Evolutionary conservation across 2,888 invertebrate genomes (phyloP).

Genomic region (Pelosia muscerda): DNA sequence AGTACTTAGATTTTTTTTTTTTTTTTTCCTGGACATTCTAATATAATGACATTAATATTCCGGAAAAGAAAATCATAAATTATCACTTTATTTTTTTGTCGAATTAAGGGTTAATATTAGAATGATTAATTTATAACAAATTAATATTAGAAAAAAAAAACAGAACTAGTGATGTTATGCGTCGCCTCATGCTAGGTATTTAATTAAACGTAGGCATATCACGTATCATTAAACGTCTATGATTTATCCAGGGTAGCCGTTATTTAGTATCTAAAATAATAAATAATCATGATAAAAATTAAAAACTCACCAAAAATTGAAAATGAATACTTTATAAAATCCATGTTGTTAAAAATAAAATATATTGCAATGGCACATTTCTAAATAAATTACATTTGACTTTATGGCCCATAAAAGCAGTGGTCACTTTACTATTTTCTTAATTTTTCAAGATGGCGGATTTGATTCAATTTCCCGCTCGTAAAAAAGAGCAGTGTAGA

Average conservation of each 20-base stretch:
- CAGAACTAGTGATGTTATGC: too few relatives aligned
- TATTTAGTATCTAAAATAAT: neutral
- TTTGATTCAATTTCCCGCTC: conserved; percentile 38
- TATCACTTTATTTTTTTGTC: too few relatives aligned
- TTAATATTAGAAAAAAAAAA: too few relatives aligned
- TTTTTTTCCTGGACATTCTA: too few relatives aligned
- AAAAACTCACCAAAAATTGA: conserved; percentile 46
- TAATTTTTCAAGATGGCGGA: conserved; percentile 31
- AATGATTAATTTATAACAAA: too few relatives aligned
- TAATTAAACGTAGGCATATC: too few relatives aligned
- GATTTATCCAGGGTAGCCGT: neutral
- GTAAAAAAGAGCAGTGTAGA: conserved; percentile 27
- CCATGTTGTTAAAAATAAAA: conserved; percentile 34
- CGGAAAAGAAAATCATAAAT: too few relatives aligned
- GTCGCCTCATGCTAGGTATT: too few relatives aligned
- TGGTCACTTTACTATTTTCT: conserved; percentile 21
- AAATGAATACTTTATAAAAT: conserved; percentile 35
- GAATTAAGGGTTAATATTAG: too few relatives aligned
- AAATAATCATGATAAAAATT: conserved; percentile 14
- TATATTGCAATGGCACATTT: conserved; percentile 11
- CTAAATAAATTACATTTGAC: conserved; percentile 25
- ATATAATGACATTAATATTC: too few relatives aligned
- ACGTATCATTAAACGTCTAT: neutral
- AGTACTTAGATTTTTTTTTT: too few relatives aligned
- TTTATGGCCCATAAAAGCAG: conserved; percentile 32